Percentiles rank a stretch among this genome's conserved stretches.
phyloP scores from a whole-genome alignment of 1,140 invertebrate species.

The Ips typographus region DNA sequence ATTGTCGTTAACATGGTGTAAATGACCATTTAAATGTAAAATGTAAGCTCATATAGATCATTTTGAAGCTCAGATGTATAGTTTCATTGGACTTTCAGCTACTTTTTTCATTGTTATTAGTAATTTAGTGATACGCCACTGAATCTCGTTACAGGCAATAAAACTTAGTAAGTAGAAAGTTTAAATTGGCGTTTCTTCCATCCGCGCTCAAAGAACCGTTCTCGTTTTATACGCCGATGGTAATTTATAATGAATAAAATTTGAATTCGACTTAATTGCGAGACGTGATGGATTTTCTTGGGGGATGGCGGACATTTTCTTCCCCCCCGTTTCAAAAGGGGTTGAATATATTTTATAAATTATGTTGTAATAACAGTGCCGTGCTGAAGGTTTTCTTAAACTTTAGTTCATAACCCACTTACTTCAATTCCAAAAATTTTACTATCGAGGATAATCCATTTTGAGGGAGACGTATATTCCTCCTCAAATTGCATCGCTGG shows the following conservation, averaged over 20 bases:
- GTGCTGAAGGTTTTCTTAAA: background rate
- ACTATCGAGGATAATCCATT: too few species aligned
- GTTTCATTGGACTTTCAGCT: too few species aligned
- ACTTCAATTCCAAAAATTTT: too few species aligned
- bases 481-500: constrained; percentile 10
- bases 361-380: constrained; percentile 37
- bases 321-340: constrained; percentile 34
- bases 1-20: too few species aligned
- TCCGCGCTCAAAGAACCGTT: constrained; percentile 46
- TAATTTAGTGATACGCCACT: constrained; percentile 1
- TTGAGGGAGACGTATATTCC: background rate
- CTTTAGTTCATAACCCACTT: background rate
- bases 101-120: too few species aligned
- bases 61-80: too few species aligned
- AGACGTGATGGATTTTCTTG: constrained; percentile 51
- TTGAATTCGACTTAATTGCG: constrained; percentile 53
- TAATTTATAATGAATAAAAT: constrained; percentile 59
- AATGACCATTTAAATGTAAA: background rate
- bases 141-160: constrained; percentile 33
- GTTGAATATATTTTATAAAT: constrained; percentile 49
- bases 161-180: constrained; percentile 43
- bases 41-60: too few species aligned
- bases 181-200: constrained; percentile 52
- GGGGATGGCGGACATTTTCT: constrained; percentile 47
- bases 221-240: constrained; percentile 50